Percentiles rank a stretch among this genome's conserved stretches.
Conservation (phyloP, 1,140 invertebrate genomes). For the Drosophila kurseongensis region DNA sequence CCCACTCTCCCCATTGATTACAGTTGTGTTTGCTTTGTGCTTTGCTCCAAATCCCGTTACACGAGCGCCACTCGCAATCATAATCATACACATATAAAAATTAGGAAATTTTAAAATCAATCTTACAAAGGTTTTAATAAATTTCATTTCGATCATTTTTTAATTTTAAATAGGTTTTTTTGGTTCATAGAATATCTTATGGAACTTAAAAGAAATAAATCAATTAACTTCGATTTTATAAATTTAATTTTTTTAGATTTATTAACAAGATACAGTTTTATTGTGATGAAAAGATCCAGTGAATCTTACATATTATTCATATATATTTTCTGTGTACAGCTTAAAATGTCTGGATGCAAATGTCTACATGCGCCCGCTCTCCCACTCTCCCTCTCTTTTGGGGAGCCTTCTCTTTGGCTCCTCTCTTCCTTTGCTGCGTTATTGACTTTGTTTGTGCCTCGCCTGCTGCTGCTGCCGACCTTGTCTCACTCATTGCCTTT, state of each 20-base stretch:
- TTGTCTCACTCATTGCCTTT: conserved; percentile 62
- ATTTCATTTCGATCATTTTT: too few species aligned
- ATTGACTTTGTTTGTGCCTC: conserved; percentile 8
- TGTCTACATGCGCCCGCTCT: conserved; percentile 27
- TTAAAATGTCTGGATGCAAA: conserved; percentile 46
- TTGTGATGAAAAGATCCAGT: too few species aligned
- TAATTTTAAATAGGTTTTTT: too few species aligned
- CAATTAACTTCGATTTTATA: too few species aligned
- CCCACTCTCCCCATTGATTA: conserved; percentile 47
- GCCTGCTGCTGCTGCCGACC: conserved; percentile 41
- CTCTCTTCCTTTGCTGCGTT: conserved; percentile 26
- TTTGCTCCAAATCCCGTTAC: conserved; percentile 72
- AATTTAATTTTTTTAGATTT: too few species aligned
- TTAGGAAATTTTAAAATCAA: neutral
- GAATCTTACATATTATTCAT: too few species aligned
- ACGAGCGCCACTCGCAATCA: conserved; percentile 42
- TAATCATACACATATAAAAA: conserved; percentile 31
- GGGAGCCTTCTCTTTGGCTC: conserved; percentile 8
- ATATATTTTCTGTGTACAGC: conserved; percentile 33
- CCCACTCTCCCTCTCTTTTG: conserved; percentile 18
- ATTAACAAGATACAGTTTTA: too few species aligned
- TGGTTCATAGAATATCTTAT: too few species aligned
- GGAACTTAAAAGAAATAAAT: too few species aligned
- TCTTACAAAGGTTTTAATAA: neutral
- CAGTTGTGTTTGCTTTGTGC: conserved; percentile 51